phyloP scores from a whole-genome alignment of 2,797 vertebrate species.

The Parambassis ranga region DNA sequence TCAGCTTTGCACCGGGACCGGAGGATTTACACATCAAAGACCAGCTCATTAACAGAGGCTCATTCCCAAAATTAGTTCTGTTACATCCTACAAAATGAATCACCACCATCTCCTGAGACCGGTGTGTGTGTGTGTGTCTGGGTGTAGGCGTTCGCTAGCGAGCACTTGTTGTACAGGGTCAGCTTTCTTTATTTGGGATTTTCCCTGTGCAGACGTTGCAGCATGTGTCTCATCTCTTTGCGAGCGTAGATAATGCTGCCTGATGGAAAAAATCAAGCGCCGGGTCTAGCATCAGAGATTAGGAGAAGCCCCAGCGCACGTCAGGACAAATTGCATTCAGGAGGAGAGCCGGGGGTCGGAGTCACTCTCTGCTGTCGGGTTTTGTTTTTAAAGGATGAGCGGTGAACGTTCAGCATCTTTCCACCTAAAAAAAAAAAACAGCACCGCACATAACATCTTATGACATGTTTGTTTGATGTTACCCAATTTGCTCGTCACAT shows the following conservation, averaged over 20 bases:
- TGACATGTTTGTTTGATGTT: too few relatives aligned
- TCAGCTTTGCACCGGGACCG: slow-evolving; percentile 53
- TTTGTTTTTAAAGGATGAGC: slow-evolving; percentile 28
- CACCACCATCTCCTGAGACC: slow-evolving; percentile 42
- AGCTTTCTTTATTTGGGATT: slow-evolving; percentile 43
- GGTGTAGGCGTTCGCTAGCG: neutral
- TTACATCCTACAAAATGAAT: slow-evolving; percentile 67
- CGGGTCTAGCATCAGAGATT: slow-evolving; percentile 33
- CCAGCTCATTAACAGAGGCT: slow-evolving; percentile 68
- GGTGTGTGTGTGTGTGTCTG: neutral
- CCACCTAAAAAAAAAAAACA: neutral
- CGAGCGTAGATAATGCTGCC: slow-evolving; percentile 37
- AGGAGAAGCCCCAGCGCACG: slow-evolving; percentile 21
- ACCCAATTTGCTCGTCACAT: too few relatives aligned
- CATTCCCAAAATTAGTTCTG: slow-evolving; percentile 68
- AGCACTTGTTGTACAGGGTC: slow-evolving; percentile 32
- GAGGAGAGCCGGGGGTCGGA: slow-evolving; percentile 11
- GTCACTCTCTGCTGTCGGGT: neutral
- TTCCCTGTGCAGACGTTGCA: slow-evolving; percentile 24
- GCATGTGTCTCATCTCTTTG: slow-evolving; percentile 42
- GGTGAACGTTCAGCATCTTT: neutral
- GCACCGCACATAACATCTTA: too few relatives aligned
- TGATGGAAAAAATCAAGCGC: slow-evolving; percentile 53
- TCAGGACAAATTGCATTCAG: slow-evolving; percentile 54
- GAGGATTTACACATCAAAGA: slow-evolving; percentile 79